phyloP scores from a whole-genome alignment of 2,888 invertebrate genomes.

The Trichopoda pennipes region DNA sequence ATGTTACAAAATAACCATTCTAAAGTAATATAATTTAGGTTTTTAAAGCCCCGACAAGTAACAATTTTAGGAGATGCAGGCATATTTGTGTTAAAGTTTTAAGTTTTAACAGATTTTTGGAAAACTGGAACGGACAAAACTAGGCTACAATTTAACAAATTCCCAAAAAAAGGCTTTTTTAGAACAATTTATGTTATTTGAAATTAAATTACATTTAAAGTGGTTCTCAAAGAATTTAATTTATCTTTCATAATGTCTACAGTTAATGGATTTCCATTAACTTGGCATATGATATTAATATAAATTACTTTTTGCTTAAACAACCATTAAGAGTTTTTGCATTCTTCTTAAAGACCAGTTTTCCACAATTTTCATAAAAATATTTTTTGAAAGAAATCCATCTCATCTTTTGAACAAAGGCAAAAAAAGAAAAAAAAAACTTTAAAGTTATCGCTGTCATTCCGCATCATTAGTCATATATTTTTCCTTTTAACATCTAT shows the following conservation, averaged over 20 bases:
- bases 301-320: background rate
- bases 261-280: background rate
- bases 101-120: no score
- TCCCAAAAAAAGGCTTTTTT: no score
- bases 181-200: no score
- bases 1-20: no score
- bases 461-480: conserved; percentile 35
- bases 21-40: no score
- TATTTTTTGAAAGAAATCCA: conserved; percentile 3
- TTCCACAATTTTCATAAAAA: background rate
- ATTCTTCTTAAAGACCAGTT: background rate
- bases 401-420: background rate
- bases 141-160: no score
- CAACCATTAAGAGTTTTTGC: background rate
- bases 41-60: no score
- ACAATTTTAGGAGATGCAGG: no score
- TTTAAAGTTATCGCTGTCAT: conserved; percentile 26
- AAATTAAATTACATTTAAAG: background rate
- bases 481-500: background rate
- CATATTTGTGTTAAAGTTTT: no score
- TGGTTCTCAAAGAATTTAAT: background rate
- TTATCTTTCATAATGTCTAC: conserved; percentile 3
- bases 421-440: background rate
- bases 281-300: background rate
- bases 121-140: no score